These are phyloP conservation scores for Heliconius nattereri DNA, from an alignment of 1,140 invertebrate genomes.

Conservation along the genomic window DNA sequence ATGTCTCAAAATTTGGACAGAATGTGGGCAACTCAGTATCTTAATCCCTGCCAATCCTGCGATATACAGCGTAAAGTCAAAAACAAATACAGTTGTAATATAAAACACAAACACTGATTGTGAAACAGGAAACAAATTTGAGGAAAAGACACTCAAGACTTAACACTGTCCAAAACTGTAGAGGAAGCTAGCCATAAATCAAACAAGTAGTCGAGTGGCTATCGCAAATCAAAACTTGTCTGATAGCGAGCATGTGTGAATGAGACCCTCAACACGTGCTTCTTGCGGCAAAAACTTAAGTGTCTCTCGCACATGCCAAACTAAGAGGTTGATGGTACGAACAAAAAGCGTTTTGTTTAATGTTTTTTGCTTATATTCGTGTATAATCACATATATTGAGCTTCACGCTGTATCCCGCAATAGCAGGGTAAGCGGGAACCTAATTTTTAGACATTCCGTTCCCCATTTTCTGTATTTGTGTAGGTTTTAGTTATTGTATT, in stretches of 20 bases:
- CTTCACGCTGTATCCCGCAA: background rate
- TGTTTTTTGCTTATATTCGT: background rate
- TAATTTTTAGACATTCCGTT: too few species aligned
- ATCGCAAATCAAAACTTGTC: conserved; percentile 25
- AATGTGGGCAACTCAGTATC: too few species aligned
- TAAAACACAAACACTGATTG: background rate
- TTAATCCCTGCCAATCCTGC: too few species aligned
- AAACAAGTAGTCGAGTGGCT: conserved; percentile 23
- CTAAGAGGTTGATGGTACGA: conserved; percentile 1
- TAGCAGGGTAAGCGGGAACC: background rate
- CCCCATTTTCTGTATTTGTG: too few species aligned
- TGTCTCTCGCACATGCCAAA: conserved; percentile 29
- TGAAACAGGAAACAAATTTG: conserved; percentile 9
- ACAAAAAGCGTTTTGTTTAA: background rate
- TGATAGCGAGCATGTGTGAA: conserved; percentile 33
- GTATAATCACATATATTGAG: too few species aligned
- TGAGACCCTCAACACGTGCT: conserved; percentile 31
- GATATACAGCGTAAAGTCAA: too few species aligned
- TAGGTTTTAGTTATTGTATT: too few species aligned
- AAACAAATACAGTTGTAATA: background rate
- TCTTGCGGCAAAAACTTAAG: conserved; percentile 25
- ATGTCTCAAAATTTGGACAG: too few species aligned
- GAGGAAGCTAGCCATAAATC: conserved; percentile 33
- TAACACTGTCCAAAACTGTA: conserved; percentile 36
- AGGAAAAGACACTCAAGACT: conserved; percentile 55